phyloP scores from a whole-genome alignment of 1,140 invertebrate genomes.

The Macrosteles quadrilineatus region DNA sequence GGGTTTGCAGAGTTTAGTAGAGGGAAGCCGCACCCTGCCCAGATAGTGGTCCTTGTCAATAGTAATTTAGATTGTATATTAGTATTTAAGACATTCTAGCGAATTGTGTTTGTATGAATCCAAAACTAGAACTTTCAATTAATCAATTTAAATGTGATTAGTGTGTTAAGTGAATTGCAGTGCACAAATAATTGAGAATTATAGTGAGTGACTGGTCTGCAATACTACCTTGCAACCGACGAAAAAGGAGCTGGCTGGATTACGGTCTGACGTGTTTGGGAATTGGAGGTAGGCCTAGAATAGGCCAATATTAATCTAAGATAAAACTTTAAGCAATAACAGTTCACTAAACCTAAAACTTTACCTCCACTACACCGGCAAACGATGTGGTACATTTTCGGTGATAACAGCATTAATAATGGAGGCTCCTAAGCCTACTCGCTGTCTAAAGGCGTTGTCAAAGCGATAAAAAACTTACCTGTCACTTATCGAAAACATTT shows the following conservation, averaged over 20 bases:
- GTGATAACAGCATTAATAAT: no score
- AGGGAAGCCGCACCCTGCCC: constrained; percentile 45
- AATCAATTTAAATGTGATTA: constrained; percentile 41
- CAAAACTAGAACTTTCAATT: constrained; percentile 33
- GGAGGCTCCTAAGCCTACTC: no score
- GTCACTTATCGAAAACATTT: no score
- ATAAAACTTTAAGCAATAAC: no score
- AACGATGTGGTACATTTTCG: no score
- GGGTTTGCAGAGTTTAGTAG: constrained; percentile 43
- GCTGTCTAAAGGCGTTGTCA: no score
- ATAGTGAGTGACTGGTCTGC: constrained; percentile 33
- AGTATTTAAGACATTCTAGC: constrained; percentile 30
- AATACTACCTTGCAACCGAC: constrained; percentile 34
- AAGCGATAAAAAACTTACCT: no score
- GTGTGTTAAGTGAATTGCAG: constrained; percentile 23
- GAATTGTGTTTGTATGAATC: constrained; percentile 39
- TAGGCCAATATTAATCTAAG: no score
- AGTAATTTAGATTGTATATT: constrained; percentile 35
- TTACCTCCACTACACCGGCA: no score
- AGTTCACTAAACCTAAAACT: no score
- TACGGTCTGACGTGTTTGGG: constrained; percentile 34
- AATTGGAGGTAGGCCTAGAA: constrained; percentile 31
- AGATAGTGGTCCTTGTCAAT: constrained; percentile 34
- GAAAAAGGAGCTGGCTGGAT: constrained; percentile 39
- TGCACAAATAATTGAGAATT: constrained; percentile 16